Base-by-base conservation (phyloP, 1,140 invertebrate species). In the Aphis gossypii region DNA sequence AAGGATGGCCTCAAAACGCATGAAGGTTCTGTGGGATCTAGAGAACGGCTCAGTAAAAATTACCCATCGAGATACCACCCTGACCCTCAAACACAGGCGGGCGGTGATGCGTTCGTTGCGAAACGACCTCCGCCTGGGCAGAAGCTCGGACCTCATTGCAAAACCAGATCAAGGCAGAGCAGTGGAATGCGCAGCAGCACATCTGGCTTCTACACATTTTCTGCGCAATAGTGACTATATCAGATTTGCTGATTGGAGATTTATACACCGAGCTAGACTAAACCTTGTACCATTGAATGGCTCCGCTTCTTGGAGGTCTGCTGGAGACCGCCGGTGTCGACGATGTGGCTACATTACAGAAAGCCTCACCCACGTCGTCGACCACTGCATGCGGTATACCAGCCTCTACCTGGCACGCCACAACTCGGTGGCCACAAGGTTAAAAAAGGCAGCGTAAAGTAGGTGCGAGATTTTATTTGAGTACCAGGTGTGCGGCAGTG, bases 181-280 rank as follows among this genome's bases (percentile, higher is more conserved):
- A 4, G 54, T 82, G 30, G 68, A 94, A 25, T 90, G 90, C 51
- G 84, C 89, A 8, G 41, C 86, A 14, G 18, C 25, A 20, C 86
- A 94, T 44, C 83, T 82, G 1, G 93, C 90, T 0, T 87, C 54
- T 18, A 86, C 60, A 60, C 94, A 95, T 87, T 94, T 94, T 0
- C 21, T 94, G 0, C 25, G 23, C 2, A 92, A 56, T 20, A 94
- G 95, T 0, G 51, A 87, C 7, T 94, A 90, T 68, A 94, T 91
- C 35, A 56, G 94, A 1, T 95, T 95, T 82, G 90, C 94, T 35
- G 95, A 95, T 88, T 95, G 94, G 95, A 90, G 94, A 5, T 95
- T 95, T 94, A 93, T 95, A 30, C 94, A 95, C 93, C 89, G 94
- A 18, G 94, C 95, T 0, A 38, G 94, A 21, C 93, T 95, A 0